Evolutionary conservation across 2,888 invertebrate species (phyloP), one percentile per base, ranked within the genome.

Genomic region (Leptopilina syphax): DNA sequence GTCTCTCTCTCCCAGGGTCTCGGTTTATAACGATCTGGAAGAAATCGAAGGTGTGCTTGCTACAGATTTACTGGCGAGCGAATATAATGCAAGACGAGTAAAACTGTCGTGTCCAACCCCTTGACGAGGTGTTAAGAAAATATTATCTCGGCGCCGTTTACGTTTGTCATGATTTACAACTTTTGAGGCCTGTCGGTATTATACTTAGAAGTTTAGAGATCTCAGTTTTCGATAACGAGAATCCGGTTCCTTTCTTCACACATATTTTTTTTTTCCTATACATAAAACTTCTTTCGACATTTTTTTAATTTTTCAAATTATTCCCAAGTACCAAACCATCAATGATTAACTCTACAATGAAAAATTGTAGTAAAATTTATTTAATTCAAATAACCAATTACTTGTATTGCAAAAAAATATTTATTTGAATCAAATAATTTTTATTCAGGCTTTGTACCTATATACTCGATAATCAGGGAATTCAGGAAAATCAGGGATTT

Each of bases 101-200:
- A 73, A 73, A 73, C 73, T 50, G 57, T 63, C 78, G 76, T 76
- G 77, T 81, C 77, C 79, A 79, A 83, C 82, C 83, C 83, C 80
- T 85, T 85, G 86, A 88, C 86, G 87, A 89, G 87, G 88, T 86
- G 89, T 85, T 88, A 86, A 88, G 85, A 88, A 87, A 87, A 84
- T 85, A 85, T 81, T 84, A 83, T 86, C 83, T 81, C 84, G 81
- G 80, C 76, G 83, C 83, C 84, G 83, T 86, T 88, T 86, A 86
- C 85, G 83, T 82, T 84, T 79, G 50, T 76, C 76, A 77, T 88
- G 88, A 89, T 89, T 89, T 88, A 88, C 84, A 82, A 80, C 81
- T 82, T 82, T 68, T 47, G 50, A 50, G 57, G 27, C 57, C 54
- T 54, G 54, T 73, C 73, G 73, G 27, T 73, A 50, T 34, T 2